Conservation (phyloP, 2,888 invertebrate species). For the Harpalus rufipes region DNA sequence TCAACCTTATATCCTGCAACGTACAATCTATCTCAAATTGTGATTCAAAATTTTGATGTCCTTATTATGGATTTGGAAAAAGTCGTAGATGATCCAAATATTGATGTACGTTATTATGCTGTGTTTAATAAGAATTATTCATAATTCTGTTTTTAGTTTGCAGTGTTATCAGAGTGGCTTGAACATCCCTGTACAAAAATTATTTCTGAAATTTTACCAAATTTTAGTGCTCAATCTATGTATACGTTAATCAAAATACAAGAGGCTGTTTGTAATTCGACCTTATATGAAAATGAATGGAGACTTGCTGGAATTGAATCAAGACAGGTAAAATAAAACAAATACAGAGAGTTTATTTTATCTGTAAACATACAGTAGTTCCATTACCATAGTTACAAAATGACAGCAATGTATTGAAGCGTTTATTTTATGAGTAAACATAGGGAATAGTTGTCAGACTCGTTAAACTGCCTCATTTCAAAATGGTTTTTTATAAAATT, state of each 20-base stretch:
- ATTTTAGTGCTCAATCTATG: conserved; percentile 67
- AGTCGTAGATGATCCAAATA: conserved; percentile 3
- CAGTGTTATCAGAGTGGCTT: conserved; percentile 39
- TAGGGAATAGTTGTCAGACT: no score
- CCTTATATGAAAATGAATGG: conserved; percentile 78
- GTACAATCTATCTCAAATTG: conserved; percentile 41
- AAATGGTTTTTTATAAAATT: no score
- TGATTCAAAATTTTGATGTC: conserved; percentile 36
- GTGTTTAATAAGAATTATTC: neutral
- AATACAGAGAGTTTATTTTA: no score
- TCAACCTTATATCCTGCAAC: conserved; percentile 40
- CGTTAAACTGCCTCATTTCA: no score
- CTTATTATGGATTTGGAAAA: conserved; percentile 41
- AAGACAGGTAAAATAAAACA: neutral
- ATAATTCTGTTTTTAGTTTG: conserved; percentile 33
- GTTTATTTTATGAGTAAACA: no score
- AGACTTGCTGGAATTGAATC: conserved; percentile 20
- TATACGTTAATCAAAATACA: conserved; percentile 77
- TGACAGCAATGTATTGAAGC: no score
- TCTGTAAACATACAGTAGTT: no score
- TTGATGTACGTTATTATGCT: conserved; percentile 33
- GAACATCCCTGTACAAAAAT: conserved; percentile 34
- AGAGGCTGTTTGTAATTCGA: conserved; percentile 77
- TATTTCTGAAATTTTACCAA: conserved; percentile 44
- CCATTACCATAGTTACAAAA: no score